These are phyloP conservation scores for Marmota flaviventris DNA, from an alignment of 2,113 vertebrate species.

Conservation along the genomic window DNA sequence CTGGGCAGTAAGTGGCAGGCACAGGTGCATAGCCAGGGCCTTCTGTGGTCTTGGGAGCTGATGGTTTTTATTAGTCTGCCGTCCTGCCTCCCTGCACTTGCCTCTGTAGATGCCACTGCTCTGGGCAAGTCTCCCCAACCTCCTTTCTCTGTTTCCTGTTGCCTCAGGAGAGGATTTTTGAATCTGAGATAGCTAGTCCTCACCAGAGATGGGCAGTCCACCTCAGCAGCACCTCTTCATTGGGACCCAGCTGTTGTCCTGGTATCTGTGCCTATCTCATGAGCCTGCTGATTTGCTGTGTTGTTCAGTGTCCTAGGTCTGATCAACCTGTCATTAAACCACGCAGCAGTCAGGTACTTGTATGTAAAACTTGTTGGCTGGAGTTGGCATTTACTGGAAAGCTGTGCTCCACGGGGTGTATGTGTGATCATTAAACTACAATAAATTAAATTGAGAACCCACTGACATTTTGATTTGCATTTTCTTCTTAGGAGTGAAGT, in stretches of 20 bases:
- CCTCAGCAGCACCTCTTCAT: not conserved
- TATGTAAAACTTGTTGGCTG: not conserved
- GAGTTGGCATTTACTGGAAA: not conserved
- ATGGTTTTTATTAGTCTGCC: not conserved
- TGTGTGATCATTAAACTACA: not conserved
- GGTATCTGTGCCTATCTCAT: not conserved
- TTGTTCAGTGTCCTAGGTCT: not conserved
- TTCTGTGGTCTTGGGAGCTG: not conserved
- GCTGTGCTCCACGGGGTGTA: rapidly evolving
- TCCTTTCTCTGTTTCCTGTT: not conserved
- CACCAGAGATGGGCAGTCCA: not conserved
- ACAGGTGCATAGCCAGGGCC: not conserved
- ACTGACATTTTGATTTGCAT: not conserved
- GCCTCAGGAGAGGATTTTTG: not conserved
- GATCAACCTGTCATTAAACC: not conserved
- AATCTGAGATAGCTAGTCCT: not conserved
- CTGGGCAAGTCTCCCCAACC: not conserved
- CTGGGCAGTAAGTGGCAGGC: not conserved
- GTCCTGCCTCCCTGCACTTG: not conserved
- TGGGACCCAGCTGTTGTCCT: not conserved
- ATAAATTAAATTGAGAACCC: not conserved
- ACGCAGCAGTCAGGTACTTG: not conserved
- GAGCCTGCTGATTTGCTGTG: not conserved
- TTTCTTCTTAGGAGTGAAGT: not conserved
- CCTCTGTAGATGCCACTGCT: not conserved